A percentile compares a stretch with the other conserved stretches of the same genome.
These are phyloP conservation scores for Drosophila virilis DNA, from an alignment of 1,140 invertebrate genomes.

Conservation along the genomic window DNA sequence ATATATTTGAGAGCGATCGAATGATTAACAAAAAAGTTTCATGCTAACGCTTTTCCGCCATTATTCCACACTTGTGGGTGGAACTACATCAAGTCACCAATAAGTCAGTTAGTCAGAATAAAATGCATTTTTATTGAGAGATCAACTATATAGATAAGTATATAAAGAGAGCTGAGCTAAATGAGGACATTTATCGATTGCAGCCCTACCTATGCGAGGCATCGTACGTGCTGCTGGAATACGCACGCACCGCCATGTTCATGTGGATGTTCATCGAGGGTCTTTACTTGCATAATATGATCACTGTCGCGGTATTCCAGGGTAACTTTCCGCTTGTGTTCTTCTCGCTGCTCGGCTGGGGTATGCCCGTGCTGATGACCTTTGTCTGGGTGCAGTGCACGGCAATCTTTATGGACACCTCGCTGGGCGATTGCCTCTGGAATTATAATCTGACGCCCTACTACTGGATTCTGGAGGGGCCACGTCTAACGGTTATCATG, in stretches of 20 bases:
- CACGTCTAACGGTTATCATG: slow-evolving; percentile 90
- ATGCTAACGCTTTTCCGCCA: no score
- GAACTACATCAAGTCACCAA: no score
- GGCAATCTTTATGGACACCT: slow-evolving; percentile 85
- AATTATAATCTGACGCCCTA: slow-evolving; percentile 92
- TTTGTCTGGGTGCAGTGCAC: slow-evolving; percentile 89
- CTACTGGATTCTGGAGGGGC: slow-evolving; percentile 95
- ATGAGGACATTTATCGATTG: background rate
- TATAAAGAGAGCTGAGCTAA: no score
- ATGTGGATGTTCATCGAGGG: slow-evolving; percentile 98
- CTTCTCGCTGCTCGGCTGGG: slow-evolving; percentile 93
- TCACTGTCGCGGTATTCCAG: slow-evolving; percentile 92
- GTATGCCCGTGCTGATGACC: slow-evolving; percentile 90
- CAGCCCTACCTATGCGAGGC: slow-evolving; percentile 92
- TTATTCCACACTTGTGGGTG: no score
- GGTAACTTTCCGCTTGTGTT: slow-evolving; percentile 89
- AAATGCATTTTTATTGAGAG: no score
- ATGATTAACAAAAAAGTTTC: no score
- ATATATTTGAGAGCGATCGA: no score
- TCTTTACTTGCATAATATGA: slow-evolving; percentile 93
- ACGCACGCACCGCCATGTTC: slow-evolving; percentile 94
- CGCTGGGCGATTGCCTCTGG: slow-evolving; percentile 89
- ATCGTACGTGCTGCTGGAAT: slow-evolving; percentile 92
- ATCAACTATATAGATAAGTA: no score
- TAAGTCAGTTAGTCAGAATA: no score